Base-by-base conservation (phyloP, 2,888 invertebrate genomes). In the Melolontha melolontha region DNA sequence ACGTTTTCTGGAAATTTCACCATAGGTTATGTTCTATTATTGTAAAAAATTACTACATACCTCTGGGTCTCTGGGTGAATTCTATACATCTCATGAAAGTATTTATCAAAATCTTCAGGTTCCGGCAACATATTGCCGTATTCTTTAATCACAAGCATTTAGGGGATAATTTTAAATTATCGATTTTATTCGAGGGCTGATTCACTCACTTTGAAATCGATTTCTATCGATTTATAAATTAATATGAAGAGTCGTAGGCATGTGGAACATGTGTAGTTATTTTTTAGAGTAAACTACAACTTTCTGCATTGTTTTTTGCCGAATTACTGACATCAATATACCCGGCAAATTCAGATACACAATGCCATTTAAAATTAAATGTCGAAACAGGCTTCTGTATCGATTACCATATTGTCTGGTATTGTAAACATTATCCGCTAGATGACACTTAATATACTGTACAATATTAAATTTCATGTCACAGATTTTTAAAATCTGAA, bases 51-150 rank as follows among this genome's bases (percentile, higher is more conserved):
- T 52, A 64, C 16, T 64, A 73, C 75, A 74, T 78, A 84, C 84
- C 82, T 82, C 72, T 79, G 76, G 73, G 75, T 79, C 50, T 83
- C 82, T 12, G 81, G 79, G 66, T 79, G 77, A 65, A 80, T 77
- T 73, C 80, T 79, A 69, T 81, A 84, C 54, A 82, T 77, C 72
- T 82, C 82, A 71, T 84, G 82, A 73, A 82, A 83, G 65, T 79
- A 79, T 63, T 77, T 76, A 42, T 79, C 77, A 67, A 82, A 83
- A 75, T 82, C 80, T 71, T 82, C 81, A 10, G 82, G 79, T 72
- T 84, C 83, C 10, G 83, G 83, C 64, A 84, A 73, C 83, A 83
- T 83, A 71, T 77, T 78, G n/a, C 50, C 69, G 50, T 49, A 67
- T 41, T 65, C 63, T 54, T 63, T 69, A 14, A 65, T 52, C 39